A percentile compares a stretch with the other conserved stretches of the same genome.
Conservation (phyloP, 2,797 vertebrate species). For the Dendrocincla fuliginosa region DNA sequence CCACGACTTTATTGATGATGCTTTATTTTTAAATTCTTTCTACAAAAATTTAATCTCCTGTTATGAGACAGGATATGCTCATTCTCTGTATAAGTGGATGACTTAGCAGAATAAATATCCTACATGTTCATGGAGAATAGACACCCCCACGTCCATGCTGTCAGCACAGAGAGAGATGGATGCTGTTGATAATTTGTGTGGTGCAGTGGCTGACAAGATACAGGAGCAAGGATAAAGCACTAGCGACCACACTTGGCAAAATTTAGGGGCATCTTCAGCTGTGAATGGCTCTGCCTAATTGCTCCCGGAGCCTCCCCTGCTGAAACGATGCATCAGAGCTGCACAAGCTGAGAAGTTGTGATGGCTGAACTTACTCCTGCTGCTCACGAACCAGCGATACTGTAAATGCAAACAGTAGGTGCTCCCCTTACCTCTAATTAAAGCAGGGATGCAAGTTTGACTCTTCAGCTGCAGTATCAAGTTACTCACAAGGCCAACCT, state of each 20-base stretch:
- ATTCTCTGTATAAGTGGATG: background rate
- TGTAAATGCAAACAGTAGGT: slow-evolving; percentile 34
- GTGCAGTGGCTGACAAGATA: background rate
- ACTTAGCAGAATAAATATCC: background rate
- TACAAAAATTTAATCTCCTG: background rate
- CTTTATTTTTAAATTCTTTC: background rate
- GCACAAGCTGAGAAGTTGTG: slow-evolving; percentile 1
- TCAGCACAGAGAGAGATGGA: background rate
- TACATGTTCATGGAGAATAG: background rate
- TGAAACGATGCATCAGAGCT: background rate
- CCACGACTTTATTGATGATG: background rate
- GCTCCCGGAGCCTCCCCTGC: background rate
- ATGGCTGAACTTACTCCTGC: slow-evolving; percentile 31
- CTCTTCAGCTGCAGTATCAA: background rate
- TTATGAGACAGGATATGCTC: background rate
- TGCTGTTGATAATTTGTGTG: background rate
- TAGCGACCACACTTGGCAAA: background rate
- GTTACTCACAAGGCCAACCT: background rate
- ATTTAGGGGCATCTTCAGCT: slow-evolving; percentile 1
- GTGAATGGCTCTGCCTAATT: background rate
- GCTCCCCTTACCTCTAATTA: slow-evolving; percentile 30
- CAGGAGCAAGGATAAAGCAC: background rate
- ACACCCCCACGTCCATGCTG: background rate
- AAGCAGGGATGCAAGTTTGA: background rate
- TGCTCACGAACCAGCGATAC: background rate